Percentiles rank a stretch among this genome's conserved stretches.
Conservation (phyloP, 2,797 vertebrate genomes). For the Capromys pilorides region DNA sequence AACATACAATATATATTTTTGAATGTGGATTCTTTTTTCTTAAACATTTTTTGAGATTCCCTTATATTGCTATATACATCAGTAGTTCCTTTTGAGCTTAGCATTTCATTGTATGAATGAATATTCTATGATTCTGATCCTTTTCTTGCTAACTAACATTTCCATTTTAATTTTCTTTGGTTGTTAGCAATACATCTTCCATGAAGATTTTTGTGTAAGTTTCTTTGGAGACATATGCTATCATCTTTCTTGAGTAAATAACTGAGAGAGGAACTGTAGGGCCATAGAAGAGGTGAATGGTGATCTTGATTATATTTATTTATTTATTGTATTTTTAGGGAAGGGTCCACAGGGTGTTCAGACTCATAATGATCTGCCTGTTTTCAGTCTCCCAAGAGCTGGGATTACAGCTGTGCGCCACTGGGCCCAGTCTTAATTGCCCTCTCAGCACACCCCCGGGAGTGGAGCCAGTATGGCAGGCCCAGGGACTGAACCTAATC, state of each 20-base stretch:
- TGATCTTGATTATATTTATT: neutral
- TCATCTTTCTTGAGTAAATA: neutral
- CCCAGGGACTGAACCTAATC: too few species aligned
- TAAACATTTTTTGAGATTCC: neutral
- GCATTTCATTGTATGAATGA: neutral
- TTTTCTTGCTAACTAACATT: neutral
- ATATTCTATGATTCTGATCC: neutral
- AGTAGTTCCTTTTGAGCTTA: neutral
- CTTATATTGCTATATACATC: neutral
- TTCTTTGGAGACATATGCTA: neutral
- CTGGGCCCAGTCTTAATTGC: too few species aligned
- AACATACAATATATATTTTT: neutral
- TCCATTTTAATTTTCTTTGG: neutral
- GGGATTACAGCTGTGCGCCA: too few species aligned
- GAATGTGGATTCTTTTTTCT: constrained; percentile 2
- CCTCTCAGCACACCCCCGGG: too few species aligned
- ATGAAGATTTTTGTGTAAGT: neutral
- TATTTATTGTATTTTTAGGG: too few species aligned
- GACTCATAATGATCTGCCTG: too few species aligned
- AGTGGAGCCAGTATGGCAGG: too few species aligned
- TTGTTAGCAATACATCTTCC: neutral
- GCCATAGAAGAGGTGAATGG: neutral
- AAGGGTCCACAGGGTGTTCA: too few species aligned
- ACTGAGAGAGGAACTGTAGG: neutral
- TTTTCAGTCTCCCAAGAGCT: too few species aligned